Evolutionary conservation across 1,140 invertebrate genomes (phyloP), one percentile per base, ranked within the genome.

Genomic region (Pseudachorutes palmiensis): DNA sequence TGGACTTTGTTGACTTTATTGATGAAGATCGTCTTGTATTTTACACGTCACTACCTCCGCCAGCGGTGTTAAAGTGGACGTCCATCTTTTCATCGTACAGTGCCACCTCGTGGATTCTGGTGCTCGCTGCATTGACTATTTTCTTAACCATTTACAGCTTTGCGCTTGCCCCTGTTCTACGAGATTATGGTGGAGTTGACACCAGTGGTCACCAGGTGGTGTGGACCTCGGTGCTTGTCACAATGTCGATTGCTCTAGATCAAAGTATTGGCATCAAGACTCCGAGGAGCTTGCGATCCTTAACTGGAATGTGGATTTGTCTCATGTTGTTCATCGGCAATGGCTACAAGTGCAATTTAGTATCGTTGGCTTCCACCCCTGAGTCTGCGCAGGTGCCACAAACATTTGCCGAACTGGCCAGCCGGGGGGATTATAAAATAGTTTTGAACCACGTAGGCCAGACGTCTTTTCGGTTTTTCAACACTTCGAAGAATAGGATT

Each of bases 331-430:
- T 71, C 2, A 67, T 68, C 30, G 62, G 62, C 61, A 71, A 62
- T 22, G 69, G 66, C 24, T 71, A 71, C 51, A 65, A 48, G 30
- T 51, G 51, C 48, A 71, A 67, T 49, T 49, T 71, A 29, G 66
- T 66, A 0, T 67, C 66, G 0, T 68, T 60, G 32, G 29, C 66
- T 16, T 57, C 69, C 2, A 59, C 65, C 49, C 66, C 65, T 16
- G 30, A 41, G 5, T 0, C 41, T 1, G 59, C 28, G 31, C 22
- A 55, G 36, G 55, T 64, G 5, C 69, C 69, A 1, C 22, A 55
- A 49, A 68, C 19, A 31, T 68, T 68, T 55, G 12, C 22, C 5
- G 32, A 67, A 22, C 24, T 71, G 14, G 31, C 12, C 5, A 16
- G 66, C 2, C 9, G 19, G 14, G n/a, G 28, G 0, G 63, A 71